A percentile compares a stretch with the other conserved stretches of the same genome.
These are phyloP conservation scores for Chamaea fasciata DNA, from an alignment of 2,113 vertebrate species.

Conservation along the genomic window DNA sequence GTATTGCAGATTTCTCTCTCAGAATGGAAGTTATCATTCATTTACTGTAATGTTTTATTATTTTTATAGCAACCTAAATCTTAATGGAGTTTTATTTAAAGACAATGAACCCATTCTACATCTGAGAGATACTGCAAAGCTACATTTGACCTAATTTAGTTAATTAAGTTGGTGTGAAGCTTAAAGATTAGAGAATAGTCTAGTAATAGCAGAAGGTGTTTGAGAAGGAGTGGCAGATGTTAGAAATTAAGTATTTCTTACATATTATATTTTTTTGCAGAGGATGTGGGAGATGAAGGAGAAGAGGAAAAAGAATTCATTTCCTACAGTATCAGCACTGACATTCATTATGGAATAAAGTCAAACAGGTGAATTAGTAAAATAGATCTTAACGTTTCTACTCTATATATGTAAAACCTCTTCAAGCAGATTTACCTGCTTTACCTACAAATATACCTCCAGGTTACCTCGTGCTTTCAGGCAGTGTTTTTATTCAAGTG, in stretches of 20 bases:
- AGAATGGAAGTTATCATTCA: background rate
- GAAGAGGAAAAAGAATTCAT: slow-evolving; percentile 97
- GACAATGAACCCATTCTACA: background rate
- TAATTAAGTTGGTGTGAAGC: background rate
- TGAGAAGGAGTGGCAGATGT: background rate
- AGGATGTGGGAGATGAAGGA: slow-evolving; percentile 98
- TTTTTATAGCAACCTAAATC: background rate
- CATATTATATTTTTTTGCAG: slow-evolving; percentile 61
- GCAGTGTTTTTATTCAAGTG: background rate
- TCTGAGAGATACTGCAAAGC: background rate
- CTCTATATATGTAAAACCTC: background rate
- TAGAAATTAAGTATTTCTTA: background rate
- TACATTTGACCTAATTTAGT: background rate
- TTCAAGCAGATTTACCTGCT: background rate
- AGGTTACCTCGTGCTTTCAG: background rate
- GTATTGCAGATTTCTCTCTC: background rate
- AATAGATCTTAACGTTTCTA: background rate
- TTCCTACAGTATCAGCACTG: slow-evolving; percentile 91
- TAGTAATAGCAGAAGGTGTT: background rate
- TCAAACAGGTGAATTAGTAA: slow-evolving; percentile 87
- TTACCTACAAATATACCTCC: background rate
- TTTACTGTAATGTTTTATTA: background rate
- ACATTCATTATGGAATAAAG: slow-evolving; percentile 96
- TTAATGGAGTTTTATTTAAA: background rate
- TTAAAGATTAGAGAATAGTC: background rate